These are phyloP conservation scores for Sussaba pulchella DNA, from an alignment of 2,888 invertebrate genomes.

Conservation along the genomic window DNA sequence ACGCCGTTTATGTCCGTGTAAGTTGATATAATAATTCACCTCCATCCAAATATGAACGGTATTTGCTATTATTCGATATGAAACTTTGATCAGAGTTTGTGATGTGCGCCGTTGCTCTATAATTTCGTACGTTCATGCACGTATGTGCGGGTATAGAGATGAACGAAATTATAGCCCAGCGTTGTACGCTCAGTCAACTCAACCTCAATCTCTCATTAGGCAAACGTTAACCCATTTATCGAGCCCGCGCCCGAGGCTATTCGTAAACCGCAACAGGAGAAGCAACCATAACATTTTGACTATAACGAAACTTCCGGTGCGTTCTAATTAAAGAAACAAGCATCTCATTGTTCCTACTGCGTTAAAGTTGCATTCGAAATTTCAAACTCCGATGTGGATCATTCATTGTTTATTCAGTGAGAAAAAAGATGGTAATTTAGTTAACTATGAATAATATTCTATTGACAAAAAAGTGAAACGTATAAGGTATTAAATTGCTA, in stretches of 20 bases:
- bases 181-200: neutral
- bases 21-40: neutral
- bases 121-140: too few relatives aligned
- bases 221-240: constrained; percentile 18
- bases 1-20: neutral
- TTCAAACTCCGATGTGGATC: too few relatives aligned
- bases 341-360: neutral
- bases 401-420: too few relatives aligned
- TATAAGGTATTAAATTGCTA: too few relatives aligned
- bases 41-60: neutral
- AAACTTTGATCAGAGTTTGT: neutral
- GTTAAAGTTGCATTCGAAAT: too few relatives aligned
- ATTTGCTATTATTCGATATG: neutral
- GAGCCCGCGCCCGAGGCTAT: constrained; percentile 3
- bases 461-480: too few relatives aligned
- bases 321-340: neutral
- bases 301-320: neutral
- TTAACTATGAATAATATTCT: too few relatives aligned
- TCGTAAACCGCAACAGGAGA: neutral
- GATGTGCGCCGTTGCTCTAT: too few relatives aligned
- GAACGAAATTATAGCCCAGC: neutral
- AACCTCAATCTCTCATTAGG: constrained; percentile 22
- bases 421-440: too few relatives aligned
- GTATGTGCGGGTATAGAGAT: neutral
- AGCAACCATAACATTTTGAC: constrained; percentile 4